These are phyloP conservation scores for Fragum sueziense DNA, from an alignment of 2,888 invertebrate species.

Conservation along the genomic window DNA sequence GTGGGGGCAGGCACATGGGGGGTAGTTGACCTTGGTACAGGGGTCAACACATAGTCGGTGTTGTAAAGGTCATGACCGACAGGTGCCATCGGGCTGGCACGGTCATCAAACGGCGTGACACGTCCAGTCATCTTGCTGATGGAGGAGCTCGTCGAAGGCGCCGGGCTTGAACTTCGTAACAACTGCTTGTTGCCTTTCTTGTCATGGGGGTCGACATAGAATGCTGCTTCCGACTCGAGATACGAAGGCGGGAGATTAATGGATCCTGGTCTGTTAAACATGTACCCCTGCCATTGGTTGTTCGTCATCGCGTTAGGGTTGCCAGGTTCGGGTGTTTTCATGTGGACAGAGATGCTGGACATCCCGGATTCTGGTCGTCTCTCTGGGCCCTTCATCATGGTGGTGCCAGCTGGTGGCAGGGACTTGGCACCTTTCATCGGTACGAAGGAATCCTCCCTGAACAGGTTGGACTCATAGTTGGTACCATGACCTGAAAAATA, in stretches of 20 bases:
- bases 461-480: conserved; percentile 2
- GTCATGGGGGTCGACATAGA: conserved; percentile 16
- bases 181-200: background rate
- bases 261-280: background rate
- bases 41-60: conserved; percentile 26
- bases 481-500: background rate
- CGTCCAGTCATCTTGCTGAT: background rate
- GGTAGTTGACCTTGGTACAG: conserved; percentile 19
- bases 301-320: background rate
- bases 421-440: conserved; percentile 17
- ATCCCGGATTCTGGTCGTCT: conserved; percentile 20
- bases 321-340: conserved; percentile 22
- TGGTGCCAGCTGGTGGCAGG: conserved; percentile 27
- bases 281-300: background rate
- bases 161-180: conserved; percentile 10
- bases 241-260: background rate
- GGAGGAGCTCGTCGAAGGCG: background rate
- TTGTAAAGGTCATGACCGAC: conserved; percentile 32
- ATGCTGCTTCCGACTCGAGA: conserved; percentile 11
- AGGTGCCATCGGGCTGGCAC: conserved; percentile 38
- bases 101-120: conserved; percentile 6
- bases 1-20: conserved; percentile 19
- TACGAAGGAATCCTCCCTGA: conserved; percentile 20
- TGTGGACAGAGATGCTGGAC: conserved; percentile 26
- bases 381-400: background rate